Evolutionary conservation across 1,140 invertebrate species (phyloP), one percentile per base, ranked within the genome.

Genomic region (Forficula auricularia): DNA sequence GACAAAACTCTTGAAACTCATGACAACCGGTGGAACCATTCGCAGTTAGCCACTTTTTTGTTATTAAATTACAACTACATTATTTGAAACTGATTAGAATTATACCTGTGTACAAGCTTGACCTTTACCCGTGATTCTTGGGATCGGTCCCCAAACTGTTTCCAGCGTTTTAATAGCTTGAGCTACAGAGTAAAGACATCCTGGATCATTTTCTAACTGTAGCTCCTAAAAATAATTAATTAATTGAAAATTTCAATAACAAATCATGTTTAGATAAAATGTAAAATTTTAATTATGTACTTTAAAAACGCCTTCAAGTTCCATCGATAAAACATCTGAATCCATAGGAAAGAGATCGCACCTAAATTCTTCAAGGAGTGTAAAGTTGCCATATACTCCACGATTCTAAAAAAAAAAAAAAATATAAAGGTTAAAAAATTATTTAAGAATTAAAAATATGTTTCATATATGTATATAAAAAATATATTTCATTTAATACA

Each of bases 281-380:
- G 16, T n/a, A 9, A 32, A 14, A 42, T 44, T 44, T 35, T 31
- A n/a, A 50, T 27, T 22, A 47, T 27, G 57, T 57, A 74, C 72
- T 64, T 72, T 67, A 54, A 79, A 94, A 12, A 82, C 73, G 51
- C 73, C 68, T 35, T 77, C 74, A 45, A 88, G 65, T 66, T 96
- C 90, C 77, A 97, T 84, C 3, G 89, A 92, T 45, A 96, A 68
- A 1, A 96, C 64, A 68, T 97, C 92, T 59, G 71, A 80, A 54
- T 97, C 91, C 56, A 95, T 75, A 0, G 90, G 88, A 60, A 88
- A 86, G 13, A 96, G 71, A 51, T 88, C 79, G 57, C 90, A 81
- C 44, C 76, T 68, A 49, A 90, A 81, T 64, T 95, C 87, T 53
- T 87, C 79, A 31, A 90, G 73, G 10, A 76, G 64, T 0, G 71